Conservation (phyloP, 2,113 vertebrate genomes). For the Macroglossus sobrinus region DNA sequence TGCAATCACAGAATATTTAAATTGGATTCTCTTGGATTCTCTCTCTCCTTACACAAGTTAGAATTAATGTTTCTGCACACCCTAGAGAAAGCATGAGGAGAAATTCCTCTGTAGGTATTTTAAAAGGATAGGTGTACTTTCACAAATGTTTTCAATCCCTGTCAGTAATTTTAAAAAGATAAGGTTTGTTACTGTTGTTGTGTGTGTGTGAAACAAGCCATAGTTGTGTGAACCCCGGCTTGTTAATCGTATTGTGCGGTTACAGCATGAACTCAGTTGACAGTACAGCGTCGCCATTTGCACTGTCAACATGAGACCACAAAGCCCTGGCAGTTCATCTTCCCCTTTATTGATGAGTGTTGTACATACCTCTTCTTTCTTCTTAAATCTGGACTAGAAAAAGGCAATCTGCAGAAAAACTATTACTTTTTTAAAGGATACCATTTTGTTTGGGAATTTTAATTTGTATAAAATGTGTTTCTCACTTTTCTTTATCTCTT, state of each 20-base stretch:
- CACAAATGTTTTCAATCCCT: neutral
- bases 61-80: neutral
- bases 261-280: neutral
- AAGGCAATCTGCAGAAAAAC: neutral
- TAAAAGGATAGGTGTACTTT: neutral
- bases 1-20: neutral
- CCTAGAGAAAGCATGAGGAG: neutral
- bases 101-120: neutral
- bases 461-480: neutral
- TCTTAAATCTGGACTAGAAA: neutral
- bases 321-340: neutral
- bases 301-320: neutral
- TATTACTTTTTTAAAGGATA: neutral
- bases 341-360: neutral
- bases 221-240: neutral
- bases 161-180: neutral
- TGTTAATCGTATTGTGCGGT: neutral
- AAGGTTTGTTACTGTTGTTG: no score
- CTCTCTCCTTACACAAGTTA: neutral
- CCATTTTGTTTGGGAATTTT: neutral
- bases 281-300: neutral
- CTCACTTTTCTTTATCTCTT: neutral
- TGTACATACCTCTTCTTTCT: neutral
- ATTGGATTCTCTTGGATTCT: neutral
- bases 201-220: neutral